Percentiles rank a stretch among this genome's conserved stretches.
Evolutionary conservation across 2,113 vertebrate genomes (phyloP).

Genomic region (Neotoma lepida): DNA sequence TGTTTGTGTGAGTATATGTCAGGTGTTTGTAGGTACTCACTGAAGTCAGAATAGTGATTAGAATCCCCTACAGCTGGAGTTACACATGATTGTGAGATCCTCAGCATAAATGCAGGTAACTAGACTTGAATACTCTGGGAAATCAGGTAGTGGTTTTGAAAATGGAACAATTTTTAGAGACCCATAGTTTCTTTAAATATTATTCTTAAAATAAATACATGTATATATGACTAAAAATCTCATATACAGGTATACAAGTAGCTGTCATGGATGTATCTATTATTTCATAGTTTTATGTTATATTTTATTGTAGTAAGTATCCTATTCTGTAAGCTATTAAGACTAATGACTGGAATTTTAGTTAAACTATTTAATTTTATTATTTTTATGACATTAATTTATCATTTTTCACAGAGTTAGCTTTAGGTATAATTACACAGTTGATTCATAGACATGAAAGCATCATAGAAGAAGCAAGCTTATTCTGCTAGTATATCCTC

Average conservation of each 20-base stretch:
- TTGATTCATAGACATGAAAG: not conserved
- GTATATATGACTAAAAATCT: not conserved
- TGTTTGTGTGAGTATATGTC: not conserved
- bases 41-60: not conserved
- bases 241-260: not conserved
- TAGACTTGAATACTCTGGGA: not conserved
- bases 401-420: not conserved
- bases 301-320: not conserved
- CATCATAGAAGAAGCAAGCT: not conserved
- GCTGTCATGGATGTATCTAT: not conserved
- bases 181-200: too few relatives aligned
- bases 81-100: not conserved
- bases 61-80: not conserved
- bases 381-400: not conserved
- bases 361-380: not conserved
- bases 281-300: not conserved
- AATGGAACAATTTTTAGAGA: too few relatives aligned
- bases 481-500: not conserved
- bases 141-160: not conserved
- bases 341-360: not conserved
- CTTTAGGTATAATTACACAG: not conserved
- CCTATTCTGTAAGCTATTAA: not conserved
- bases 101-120: not conserved
- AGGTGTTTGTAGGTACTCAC: not conserved
- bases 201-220: not conserved